These are phyloP conservation scores for Ectemnius lituratus DNA, from an alignment of 2,888 invertebrate genomes.

Conservation along the genomic window DNA sequence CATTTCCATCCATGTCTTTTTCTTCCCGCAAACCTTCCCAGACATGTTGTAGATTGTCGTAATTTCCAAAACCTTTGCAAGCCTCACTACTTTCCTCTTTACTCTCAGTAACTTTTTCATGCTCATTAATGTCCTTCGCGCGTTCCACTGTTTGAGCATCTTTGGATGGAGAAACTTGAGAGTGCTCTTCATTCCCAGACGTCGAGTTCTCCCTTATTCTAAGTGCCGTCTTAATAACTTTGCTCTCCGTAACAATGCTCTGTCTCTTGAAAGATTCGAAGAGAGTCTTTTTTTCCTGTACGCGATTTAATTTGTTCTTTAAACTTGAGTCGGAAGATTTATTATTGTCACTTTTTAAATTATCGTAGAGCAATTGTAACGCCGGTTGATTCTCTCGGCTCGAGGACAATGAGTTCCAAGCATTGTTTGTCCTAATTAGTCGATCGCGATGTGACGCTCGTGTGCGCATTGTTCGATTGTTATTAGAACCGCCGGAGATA, in stretches of 20 bases:
- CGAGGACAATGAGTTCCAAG: constrained; percentile 68
- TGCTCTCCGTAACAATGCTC: constrained; percentile 70
- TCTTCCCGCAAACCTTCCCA: constrained; percentile 70
- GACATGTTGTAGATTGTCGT: constrained; percentile 80
- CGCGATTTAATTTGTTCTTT: constrained; percentile 56
- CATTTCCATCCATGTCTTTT: constrained; percentile 61
- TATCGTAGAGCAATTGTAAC: constrained; percentile 69
- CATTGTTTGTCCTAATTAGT: constrained; percentile 68
- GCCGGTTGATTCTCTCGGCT: constrained; percentile 60
- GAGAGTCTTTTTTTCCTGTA: constrained; percentile 66
- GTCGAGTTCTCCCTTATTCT: constrained; percentile 68
- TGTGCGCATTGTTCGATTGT: constrained; percentile 56
- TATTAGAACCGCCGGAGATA: constrained; percentile 47
- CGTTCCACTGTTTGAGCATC: not conserved
- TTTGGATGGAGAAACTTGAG: not conserved
- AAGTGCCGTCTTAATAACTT: constrained; percentile 69
- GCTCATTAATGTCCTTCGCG: not conserved
- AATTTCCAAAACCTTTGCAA: constrained; percentile 80
- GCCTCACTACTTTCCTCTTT: constrained; percentile 6
- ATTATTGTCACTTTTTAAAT: constrained; percentile 63
- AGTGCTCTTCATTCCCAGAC: constrained; percentile 48
- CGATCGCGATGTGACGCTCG: constrained; percentile 60
- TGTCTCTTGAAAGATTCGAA: constrained; percentile 71
- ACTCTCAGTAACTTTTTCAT: constrained; percentile 11
- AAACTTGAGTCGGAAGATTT: constrained; percentile 35